Evolutionary conservation across 2,113 vertebrate species (phyloP).

Genomic region (Datnioides undecimradiatus): DNA sequence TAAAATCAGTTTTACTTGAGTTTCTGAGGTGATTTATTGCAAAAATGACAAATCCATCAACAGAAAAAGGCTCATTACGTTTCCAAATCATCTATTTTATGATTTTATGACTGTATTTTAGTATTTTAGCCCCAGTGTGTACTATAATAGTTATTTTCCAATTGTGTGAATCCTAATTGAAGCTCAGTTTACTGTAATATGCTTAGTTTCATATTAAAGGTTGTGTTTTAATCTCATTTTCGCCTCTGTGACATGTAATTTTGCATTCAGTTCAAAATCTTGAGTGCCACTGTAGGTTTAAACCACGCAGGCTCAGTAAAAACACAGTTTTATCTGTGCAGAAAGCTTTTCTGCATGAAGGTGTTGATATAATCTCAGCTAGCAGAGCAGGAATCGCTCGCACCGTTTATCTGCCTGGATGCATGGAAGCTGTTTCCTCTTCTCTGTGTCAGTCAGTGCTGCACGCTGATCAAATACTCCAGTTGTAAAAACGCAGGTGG

Average conservation of each 20-base stretch:
- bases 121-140: too few species aligned
- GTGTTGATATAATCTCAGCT: neutral
- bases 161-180: too few species aligned
- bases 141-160: too few species aligned
- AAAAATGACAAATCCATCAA: neutral
- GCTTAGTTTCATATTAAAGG: too few species aligned
- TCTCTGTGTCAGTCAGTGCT: slow-evolving; percentile 37
- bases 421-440: neutral
- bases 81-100: too few species aligned
- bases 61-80: too few species aligned
- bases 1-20: neutral
- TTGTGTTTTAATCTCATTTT: too few species aligned
- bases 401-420: neutral
- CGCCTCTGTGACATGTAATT: too few species aligned
- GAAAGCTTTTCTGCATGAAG: slow-evolving; percentile 2
- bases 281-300: neutral
- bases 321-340: neutral
- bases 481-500: neutral
- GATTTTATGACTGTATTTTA: too few species aligned
- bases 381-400: neutral
- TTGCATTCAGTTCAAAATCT: neutral
- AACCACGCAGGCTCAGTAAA: neutral
- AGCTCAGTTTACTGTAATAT: too few species aligned
- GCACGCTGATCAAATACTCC: slow-evolving; percentile 18
- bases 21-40: neutral